phyloP scores from a whole-genome alignment of 2,113 vertebrate genomes.

The Hydrolagus affinis region DNA sequence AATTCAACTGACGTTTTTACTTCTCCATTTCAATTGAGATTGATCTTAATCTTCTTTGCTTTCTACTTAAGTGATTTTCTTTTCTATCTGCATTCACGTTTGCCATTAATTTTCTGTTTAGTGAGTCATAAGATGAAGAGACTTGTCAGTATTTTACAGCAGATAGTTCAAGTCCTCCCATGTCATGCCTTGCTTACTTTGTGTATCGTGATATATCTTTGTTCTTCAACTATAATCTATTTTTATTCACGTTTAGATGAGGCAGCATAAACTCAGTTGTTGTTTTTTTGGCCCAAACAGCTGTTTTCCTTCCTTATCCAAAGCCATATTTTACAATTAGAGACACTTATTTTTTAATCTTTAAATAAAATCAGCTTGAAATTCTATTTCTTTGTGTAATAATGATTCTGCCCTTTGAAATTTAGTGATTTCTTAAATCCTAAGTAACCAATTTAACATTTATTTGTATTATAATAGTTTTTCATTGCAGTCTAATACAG shows the following conservation, averaged over 20 bases:
- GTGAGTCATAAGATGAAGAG: background rate
- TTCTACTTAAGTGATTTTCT: background rate
- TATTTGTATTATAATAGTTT: too few species aligned
- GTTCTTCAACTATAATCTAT: constrained; percentile 11
- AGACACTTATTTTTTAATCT: background rate
- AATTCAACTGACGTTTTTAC: too few species aligned
- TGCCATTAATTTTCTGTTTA: background rate
- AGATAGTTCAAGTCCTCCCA: background rate
- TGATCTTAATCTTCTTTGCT: background rate
- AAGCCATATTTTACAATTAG: background rate
- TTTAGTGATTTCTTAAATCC: background rate
- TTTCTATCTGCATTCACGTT: background rate
- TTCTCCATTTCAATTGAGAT: background rate
- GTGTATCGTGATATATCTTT: background rate
- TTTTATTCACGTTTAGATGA: background rate
- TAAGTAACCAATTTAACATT: background rate
- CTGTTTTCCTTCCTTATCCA: background rate
- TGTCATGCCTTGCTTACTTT: background rate
- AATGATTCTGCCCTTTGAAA: too few species aligned
- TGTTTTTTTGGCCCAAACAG: background rate
- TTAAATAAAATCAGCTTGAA: too few species aligned
- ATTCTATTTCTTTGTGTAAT: too few species aligned
- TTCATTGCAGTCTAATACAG: too few species aligned
- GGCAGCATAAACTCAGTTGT: background rate
- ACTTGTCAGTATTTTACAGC: background rate